A percentile compares a stretch with the other conserved stretches of the same genome.
These are phyloP conservation scores for Meriones psammophilus DNA, from an alignment of 2,797 vertebrate genomes.

Conservation along the genomic window DNA sequence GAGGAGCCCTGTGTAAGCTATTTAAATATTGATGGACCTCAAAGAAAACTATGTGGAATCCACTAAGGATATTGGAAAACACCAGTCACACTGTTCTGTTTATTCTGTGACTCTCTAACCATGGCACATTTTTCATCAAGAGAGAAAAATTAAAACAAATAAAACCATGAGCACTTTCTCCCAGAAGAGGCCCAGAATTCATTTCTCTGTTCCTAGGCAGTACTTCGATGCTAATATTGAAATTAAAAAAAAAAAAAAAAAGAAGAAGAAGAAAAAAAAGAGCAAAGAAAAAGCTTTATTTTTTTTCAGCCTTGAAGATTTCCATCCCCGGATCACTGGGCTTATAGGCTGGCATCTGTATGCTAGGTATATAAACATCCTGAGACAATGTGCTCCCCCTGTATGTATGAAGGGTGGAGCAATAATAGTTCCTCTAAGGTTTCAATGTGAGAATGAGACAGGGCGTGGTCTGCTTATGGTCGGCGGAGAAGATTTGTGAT, in stretches of 20 bases:
- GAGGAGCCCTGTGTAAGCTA: neutral
- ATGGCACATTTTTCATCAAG: conserved; percentile 75
- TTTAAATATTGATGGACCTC: conserved; percentile 54
- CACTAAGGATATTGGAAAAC: conserved; percentile 67
- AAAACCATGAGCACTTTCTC: conserved; percentile 67
- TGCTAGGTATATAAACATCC: too few species aligned
- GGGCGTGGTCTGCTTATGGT: too few species aligned
- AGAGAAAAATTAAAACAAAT: conserved; percentile 82
- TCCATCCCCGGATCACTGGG: neutral
- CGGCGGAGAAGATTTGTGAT: too few species aligned
- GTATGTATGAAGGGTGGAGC: too few species aligned
- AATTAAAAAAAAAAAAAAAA: neutral
- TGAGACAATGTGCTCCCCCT: too few species aligned
- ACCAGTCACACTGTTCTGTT: conserved; percentile 64
- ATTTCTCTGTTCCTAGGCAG: conserved; percentile 58
- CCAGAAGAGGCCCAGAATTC: conserved; percentile 30
- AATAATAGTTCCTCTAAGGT: too few species aligned
- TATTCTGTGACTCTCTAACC: conserved; percentile 61
- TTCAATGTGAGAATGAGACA: too few species aligned
- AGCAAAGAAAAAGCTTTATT: neutral
- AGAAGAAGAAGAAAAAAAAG: neutral
- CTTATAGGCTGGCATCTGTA: neutral
- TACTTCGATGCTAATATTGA: conserved; percentile 36
- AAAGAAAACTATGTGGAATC: conserved; percentile 30
- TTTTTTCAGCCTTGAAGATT: neutral